Evolutionary conservation across 2,888 invertebrate species (phyloP).

Genomic region (Carcina quercana): DNA sequence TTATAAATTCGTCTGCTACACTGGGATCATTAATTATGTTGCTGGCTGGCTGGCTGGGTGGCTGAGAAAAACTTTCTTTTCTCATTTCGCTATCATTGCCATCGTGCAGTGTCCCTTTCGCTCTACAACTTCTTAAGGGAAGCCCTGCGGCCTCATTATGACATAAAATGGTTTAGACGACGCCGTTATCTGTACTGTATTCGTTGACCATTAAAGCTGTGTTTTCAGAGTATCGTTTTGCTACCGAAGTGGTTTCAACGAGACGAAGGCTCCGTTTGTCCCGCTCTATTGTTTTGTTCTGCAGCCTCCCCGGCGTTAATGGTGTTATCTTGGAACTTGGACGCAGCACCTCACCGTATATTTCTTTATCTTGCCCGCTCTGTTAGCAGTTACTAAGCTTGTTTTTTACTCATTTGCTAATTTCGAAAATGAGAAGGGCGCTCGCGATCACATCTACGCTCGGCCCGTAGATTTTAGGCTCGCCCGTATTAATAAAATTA

Average conservation of each 20-base stretch:
- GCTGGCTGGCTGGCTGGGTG: constrained; percentile 74
- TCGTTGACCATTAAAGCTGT: constrained; percentile 3
- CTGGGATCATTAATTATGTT: constrained; percentile 73
- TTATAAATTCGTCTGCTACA: constrained; percentile 72
- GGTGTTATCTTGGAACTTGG: constrained; percentile 69
- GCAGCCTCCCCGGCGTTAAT: constrained; percentile 68
- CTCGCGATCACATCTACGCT: constrained; percentile 55
- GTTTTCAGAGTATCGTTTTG: constrained; percentile 1
- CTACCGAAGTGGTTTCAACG: constrained; percentile 5
- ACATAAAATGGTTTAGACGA: background rate
- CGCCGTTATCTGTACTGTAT: constrained; percentile 5
- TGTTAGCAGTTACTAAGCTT: constrained; percentile 59
- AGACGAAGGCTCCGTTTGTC: constrained; percentile 29
- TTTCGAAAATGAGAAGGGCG: constrained; percentile 70
- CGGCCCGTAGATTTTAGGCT: constrained; percentile 66
- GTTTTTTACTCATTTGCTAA: constrained; percentile 70
- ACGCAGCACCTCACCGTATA: constrained; percentile 73
- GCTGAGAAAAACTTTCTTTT: constrained; percentile 73
- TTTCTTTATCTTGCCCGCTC: constrained; percentile 72
- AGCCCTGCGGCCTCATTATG: constrained; percentile 1
- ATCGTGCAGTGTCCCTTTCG: constrained; percentile 56
- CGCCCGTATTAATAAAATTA: constrained; percentile 69
- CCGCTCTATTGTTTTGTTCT: constrained; percentile 57
- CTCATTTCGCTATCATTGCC: constrained; percentile 69
- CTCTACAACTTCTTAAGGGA: constrained; percentile 26